These are phyloP conservation scores for Sebastes nivosus DNA, from an alignment of 2,797 vertebrate species.

Conservation along the genomic window DNA sequence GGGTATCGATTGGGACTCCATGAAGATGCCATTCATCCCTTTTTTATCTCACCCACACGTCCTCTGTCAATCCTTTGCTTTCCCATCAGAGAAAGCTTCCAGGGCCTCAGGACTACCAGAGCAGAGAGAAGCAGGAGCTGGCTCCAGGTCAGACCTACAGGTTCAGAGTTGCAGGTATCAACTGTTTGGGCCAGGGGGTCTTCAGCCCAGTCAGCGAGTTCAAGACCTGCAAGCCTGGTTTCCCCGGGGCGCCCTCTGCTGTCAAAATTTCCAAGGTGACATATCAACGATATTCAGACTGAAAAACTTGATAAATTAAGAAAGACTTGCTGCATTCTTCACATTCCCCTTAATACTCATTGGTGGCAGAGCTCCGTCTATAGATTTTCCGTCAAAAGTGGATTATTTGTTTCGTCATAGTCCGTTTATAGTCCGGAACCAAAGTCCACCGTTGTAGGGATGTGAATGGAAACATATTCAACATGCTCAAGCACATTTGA, in stretches of 20 bases:
- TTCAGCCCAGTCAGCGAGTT: slow-evolving; percentile 94
- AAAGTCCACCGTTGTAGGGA: neutral
- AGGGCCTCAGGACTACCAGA: slow-evolving; percentile 85
- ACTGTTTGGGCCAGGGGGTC: slow-evolving; percentile 90
- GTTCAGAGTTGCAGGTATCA: slow-evolving; percentile 94
- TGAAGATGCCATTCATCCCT: neutral
- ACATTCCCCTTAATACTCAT: neutral
- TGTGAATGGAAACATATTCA: neutral
- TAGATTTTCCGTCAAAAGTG: too few species aligned
- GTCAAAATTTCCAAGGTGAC: slow-evolving; percentile 95
- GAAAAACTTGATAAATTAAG: neutral
- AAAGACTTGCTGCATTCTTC: neutral
- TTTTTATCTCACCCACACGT: neutral
- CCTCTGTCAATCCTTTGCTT: neutral
- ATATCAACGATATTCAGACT: neutral
- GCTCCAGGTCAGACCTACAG: slow-evolving; percentile 90
- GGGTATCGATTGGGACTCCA: neutral
- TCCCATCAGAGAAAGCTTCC: slow-evolving; percentile 78
- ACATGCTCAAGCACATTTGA: neutral
- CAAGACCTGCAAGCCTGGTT: slow-evolving; percentile 97
- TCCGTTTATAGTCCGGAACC: too few species aligned
- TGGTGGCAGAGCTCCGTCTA: too few species aligned
- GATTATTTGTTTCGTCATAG: too few species aligned
- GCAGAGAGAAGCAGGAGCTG: slow-evolving; percentile 88
- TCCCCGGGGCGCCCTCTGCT: slow-evolving; percentile 96